Evolutionary conservation across 2,888 invertebrate species (phyloP), one percentile per base, ranked within the genome.

Genomic region (Strigamia crassipes): DNA sequence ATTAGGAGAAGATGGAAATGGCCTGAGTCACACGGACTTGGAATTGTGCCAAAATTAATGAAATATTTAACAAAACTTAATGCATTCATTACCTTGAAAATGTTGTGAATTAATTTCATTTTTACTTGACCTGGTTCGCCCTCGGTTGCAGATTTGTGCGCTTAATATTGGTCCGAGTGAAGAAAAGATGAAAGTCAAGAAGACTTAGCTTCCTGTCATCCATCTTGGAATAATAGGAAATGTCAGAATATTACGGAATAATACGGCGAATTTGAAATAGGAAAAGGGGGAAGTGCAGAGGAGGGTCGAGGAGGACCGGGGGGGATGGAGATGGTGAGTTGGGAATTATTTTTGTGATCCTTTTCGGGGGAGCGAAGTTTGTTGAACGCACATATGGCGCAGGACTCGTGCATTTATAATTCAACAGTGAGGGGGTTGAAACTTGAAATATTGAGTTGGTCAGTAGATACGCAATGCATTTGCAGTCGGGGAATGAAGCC

Each of bases 61-160:
- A 79, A 79, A 79, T 79, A 79, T 79, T 79, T 79, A 79, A 79
- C 79, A 79, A 79, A 79, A 79, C 79, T 41, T 79, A 79, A 79
- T 79, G 79, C 79, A 79, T 79, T 38, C 79, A 79, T 79, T 79
- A 79, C 79, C 79, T 79, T 79, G 79, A 79, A 79, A 79, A 79
- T 79, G 79, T 79, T 79, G 79, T 41, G 79, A 79, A 79, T 79
- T 79, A 79, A 79, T 79, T 79, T 79, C 79, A 23, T 38, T 41
- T 79, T 79, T 42, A 79, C 79, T 79, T 79, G 79, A 79, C 79
- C 79, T 42, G n/a, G 8, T 79, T 41, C 13, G 23, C 79, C 79
- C 42, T 23, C 79, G 38, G 18, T 18, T 56, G 56, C 56, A 56
- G 56, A 56, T 56, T 56, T 56, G 56, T 56, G 56, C 56, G 56